Conservation (phyloP, 2,797 vertebrate species). For the Telmatherina bonti region DNA sequence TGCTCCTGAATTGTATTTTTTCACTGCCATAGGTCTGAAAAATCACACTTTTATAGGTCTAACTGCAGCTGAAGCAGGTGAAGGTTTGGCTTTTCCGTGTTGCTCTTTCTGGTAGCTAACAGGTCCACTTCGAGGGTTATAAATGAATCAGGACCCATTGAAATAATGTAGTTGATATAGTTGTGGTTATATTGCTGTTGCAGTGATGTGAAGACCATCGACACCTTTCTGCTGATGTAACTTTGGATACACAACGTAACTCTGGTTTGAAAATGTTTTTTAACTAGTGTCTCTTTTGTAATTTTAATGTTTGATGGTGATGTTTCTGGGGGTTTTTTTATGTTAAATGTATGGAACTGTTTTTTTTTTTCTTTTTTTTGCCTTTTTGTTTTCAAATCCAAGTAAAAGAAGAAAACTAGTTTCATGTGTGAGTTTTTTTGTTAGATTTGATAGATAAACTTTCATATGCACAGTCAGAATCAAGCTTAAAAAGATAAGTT, state of each 20-base stretch:
- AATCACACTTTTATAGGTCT: neutral
- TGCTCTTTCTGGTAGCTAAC: constrained; percentile 1
- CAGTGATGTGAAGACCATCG: constrained; percentile 24
- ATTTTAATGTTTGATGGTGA: constrained; percentile 48
- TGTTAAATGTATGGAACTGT: constrained; percentile 36
- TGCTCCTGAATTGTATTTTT: too few species aligned
- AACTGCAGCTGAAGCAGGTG: neutral
- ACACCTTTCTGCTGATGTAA: constrained; percentile 27
- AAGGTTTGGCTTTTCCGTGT: constrained; percentile 4
- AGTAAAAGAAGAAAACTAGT: constrained; percentile 36
- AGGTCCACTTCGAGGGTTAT: neutral
- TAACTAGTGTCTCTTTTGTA: constrained; percentile 30
- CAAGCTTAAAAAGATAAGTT: too few species aligned
- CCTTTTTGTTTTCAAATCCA: constrained; percentile 41
- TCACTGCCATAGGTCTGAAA: neutral
- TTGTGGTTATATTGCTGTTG: constrained; percentile 36
- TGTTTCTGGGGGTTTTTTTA: constrained; percentile 47
- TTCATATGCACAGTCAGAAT: too few species aligned
- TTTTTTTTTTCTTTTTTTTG: constrained; percentile 5
- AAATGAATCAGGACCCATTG: constrained; percentile 3
- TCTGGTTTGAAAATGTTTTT: constrained; percentile 11
- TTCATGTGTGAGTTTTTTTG: constrained; percentile 13
- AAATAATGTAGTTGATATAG: constrained; percentile 7
- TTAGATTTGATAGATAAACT: neutral
- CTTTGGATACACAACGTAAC: constrained; percentile 10